These are phyloP conservation scores for Hymenochirus boettgeri DNA, from an alignment of 2,113 vertebrate genomes.

Conservation along the genomic window DNA sequence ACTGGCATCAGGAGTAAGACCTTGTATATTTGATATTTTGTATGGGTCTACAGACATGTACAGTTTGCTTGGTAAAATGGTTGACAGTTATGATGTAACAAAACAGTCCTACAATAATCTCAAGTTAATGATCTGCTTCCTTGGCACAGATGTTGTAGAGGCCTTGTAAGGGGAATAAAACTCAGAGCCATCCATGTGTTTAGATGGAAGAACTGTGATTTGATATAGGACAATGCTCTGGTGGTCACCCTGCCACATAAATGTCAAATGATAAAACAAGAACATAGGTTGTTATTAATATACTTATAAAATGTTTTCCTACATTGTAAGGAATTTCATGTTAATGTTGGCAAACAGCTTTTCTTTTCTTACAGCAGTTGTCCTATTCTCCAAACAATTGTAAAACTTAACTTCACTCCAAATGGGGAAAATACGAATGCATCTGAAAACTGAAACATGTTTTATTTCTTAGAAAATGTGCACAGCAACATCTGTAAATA, in stretches of 20 bases:
- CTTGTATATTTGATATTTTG: background rate
- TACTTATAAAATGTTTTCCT: conserved; percentile 5
- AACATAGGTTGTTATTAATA: conserved; percentile 11
- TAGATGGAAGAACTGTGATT: background rate
- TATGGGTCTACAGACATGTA: background rate
- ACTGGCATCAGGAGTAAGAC: no score
- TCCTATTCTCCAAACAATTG: background rate
- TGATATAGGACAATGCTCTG: conserved; percentile 1
- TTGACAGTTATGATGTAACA: conserved; percentile 46
- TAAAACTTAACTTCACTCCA: no score
- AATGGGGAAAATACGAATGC: background rate
- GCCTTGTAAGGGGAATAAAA: conserved; percentile 57
- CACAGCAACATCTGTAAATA: background rate
- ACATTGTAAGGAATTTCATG: background rate
- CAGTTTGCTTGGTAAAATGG: conserved; percentile 42
- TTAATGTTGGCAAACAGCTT: background rate
- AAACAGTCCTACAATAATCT: conserved; percentile 34
- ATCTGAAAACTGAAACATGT: background rate
- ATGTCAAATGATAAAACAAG: conserved; percentile 15
- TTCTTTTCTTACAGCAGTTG: background rate
- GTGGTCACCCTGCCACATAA: conserved; percentile 15
- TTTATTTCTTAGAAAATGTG: conserved; percentile 4
- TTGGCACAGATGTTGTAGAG: conserved; percentile 67
- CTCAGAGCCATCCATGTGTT: conserved; percentile 29
- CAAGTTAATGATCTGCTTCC: conserved; percentile 47